phyloP scores from a whole-genome alignment of 2,888 invertebrate species.

The Elmis aenea region DNA sequence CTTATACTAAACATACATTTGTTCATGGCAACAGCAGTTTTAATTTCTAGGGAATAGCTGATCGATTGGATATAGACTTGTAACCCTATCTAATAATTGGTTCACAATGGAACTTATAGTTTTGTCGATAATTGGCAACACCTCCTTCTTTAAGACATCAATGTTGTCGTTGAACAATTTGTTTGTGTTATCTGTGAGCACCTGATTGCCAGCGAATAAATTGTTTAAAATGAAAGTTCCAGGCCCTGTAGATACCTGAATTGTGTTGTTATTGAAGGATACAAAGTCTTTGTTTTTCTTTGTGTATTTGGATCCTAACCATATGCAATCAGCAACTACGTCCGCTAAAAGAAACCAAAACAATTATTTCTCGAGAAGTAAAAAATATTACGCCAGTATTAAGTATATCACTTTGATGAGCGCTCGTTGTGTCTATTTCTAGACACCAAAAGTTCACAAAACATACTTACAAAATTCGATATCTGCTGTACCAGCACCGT shows the following conservation, averaged over 20 bases:
- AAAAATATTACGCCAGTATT: too few species aligned
- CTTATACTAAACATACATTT: too few species aligned
- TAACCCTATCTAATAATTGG: slow-evolving; percentile 4
- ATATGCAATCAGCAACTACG: too few species aligned
- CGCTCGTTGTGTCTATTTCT: too few species aligned
- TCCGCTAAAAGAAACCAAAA: too few species aligned
- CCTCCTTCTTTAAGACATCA: not conserved
- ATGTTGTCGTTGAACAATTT: slow-evolving; percentile 1
- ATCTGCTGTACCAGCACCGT: slow-evolving; percentile 13
- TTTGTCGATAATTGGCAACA: slow-evolving; percentile 1
- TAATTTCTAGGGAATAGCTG: slow-evolving; percentile 6
- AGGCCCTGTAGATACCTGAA: too few species aligned
- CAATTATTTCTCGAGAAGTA: too few species aligned
- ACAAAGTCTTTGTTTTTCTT: slow-evolving; percentile 5
- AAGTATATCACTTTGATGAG: too few species aligned
- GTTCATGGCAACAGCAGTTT: too few species aligned
- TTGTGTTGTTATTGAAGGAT: too few species aligned
- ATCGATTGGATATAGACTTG: slow-evolving; percentile 2
- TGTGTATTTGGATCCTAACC: slow-evolving; percentile 2
- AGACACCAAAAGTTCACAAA: slow-evolving; percentile 2
- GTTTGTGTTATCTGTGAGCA: not conserved
- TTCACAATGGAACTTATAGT: slow-evolving; percentile 1
- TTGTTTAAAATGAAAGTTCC: too few species aligned
- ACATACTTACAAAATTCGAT: too few species aligned
- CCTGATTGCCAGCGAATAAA: not conserved